Percentiles rank a stretch among this genome's conserved stretches.
Conservation (phyloP, 2,797 vertebrate genomes). For the Lagorchestes hirsutus region DNA sequence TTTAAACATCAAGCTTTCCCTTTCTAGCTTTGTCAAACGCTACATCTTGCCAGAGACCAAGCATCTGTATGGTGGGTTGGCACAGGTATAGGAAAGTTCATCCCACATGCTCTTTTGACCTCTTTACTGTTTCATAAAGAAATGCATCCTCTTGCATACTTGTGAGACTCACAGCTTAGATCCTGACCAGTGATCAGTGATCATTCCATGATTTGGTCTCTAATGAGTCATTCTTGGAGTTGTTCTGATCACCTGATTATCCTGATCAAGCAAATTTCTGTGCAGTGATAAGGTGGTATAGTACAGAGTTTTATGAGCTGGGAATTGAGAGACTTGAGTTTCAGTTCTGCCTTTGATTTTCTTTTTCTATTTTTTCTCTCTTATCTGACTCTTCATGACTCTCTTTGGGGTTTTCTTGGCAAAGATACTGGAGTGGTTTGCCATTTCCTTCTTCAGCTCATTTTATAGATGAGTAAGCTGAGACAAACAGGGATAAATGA, state of each 20-base stretch:
- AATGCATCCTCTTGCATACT: slow-evolving; percentile 7
- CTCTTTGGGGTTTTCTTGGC: neutral
- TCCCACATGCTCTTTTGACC: neutral
- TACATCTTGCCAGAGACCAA: neutral
- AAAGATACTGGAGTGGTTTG: neutral
- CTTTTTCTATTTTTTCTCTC: neutral
- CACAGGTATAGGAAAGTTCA: neutral
- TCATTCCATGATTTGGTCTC: neutral
- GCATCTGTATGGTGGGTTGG: neutral
- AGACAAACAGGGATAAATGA: neutral
- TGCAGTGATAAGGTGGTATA: neutral
- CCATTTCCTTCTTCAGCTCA: neutral
- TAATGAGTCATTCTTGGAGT: neutral
- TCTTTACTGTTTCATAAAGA: neutral
- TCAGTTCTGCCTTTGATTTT: neutral
- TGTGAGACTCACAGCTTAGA: neutral
- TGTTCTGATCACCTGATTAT: neutral
- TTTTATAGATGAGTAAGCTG: neutral
- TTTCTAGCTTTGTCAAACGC: neutral
- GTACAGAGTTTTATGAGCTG: neutral
- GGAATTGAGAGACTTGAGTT: neutral
- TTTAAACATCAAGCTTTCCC: slow-evolving; percentile 46
- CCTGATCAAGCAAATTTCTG: slow-evolving; percentile 5
- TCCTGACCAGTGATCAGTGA: neutral
- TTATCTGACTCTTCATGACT: neutral